Conservation (phyloP, 2,113 vertebrate genomes). For the Danio rerio region DNA sequence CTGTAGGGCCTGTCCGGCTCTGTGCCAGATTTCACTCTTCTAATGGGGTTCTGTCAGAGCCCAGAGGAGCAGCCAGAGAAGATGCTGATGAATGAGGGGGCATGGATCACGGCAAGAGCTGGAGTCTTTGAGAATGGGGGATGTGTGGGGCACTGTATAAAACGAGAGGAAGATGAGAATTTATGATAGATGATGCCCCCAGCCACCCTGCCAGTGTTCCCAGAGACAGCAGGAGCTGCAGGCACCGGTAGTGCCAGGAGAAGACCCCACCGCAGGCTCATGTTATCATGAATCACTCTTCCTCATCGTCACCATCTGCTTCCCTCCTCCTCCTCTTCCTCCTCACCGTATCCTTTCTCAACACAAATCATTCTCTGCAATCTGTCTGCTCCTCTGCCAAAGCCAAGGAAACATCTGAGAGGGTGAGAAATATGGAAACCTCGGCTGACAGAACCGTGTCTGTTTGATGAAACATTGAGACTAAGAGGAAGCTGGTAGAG, state of each 20-base stretch:
- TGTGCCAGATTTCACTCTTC: constrained; percentile 27
- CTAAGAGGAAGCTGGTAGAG: constrained; percentile 25
- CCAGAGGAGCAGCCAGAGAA: constrained; percentile 14
- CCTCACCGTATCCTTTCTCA: constrained; percentile 70
- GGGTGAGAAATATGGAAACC: constrained; percentile 42
- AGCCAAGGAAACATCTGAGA: constrained; percentile 77
- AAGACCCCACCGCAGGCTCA: constrained; percentile 65
- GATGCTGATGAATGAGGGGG: constrained; percentile 39
- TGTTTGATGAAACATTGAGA: constrained; percentile 42
- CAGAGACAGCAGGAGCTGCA: constrained; percentile 35
- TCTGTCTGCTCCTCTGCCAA: constrained; percentile 73
- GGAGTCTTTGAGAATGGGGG: constrained; percentile 19
- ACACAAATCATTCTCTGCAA: constrained; percentile 78
- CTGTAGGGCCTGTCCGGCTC: constrained; percentile 19
- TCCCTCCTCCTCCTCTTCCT: constrained; percentile 67
- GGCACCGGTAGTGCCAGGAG: constrained; percentile 28
- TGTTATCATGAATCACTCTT: constrained; percentile 64
- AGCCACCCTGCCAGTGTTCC: constrained; percentile 32
- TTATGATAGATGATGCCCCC: constrained; percentile 18
- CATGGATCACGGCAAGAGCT: background rate
- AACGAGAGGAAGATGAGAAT: constrained; percentile 5
- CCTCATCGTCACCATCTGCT: constrained; percentile 77
- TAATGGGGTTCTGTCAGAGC: constrained; percentile 41
- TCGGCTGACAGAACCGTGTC: constrained; percentile 32
- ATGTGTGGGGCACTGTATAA: constrained; percentile 15